A percentile compares a stretch with the other conserved stretches of the same genome.
phyloP scores from a whole-genome alignment of 2,888 invertebrate species.

The Anthrax anthrax region DNA sequence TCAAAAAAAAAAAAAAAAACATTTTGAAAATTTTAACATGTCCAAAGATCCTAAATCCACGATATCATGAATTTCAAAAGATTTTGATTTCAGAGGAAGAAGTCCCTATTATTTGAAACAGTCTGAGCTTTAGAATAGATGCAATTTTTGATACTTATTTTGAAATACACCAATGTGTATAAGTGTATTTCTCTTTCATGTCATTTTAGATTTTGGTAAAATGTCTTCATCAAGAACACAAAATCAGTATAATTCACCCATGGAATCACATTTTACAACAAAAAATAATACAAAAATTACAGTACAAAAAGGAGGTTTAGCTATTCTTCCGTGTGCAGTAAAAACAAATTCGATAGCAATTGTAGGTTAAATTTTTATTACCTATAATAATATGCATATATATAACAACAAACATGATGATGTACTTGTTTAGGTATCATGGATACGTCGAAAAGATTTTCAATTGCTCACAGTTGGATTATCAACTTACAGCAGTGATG shows the following conservation, averaged over 20 bases:
- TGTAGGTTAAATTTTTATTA: conserved; percentile 15
- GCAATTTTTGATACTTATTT: too few species aligned
- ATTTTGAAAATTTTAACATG: too few species aligned
- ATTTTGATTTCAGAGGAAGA: too few species aligned
- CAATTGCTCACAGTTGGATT: conserved; percentile 48
- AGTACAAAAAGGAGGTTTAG: conserved; percentile 33
- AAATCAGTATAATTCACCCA: conserved; percentile 27
- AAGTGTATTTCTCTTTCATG: background rate
- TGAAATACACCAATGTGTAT: too few species aligned
- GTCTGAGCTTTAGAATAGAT: too few species aligned
- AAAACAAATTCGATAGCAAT: conserved; percentile 34
- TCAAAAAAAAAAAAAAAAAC: too few species aligned
- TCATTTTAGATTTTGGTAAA: conserved; percentile 26
- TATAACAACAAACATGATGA: too few species aligned
- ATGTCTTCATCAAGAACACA: conserved; percentile 25
- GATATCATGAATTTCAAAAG: too few species aligned
- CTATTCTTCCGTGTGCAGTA: conserved; percentile 32
- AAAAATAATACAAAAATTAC: conserved; percentile 33
- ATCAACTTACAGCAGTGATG: conserved; percentile 48
- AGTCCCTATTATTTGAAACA: too few species aligned
- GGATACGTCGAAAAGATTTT: conserved; percentile 51
- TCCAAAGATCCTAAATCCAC: too few species aligned
- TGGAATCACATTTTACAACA: conserved; percentile 30
- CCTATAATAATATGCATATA: background rate
- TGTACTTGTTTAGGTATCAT: conserved; percentile 42